Evolutionary conservation across 35 echinoderm and acorn worm genomes (phyloP), one percentile per base, ranked within the genome.

Genomic region (Apostichopus parvimensis): DNA sequence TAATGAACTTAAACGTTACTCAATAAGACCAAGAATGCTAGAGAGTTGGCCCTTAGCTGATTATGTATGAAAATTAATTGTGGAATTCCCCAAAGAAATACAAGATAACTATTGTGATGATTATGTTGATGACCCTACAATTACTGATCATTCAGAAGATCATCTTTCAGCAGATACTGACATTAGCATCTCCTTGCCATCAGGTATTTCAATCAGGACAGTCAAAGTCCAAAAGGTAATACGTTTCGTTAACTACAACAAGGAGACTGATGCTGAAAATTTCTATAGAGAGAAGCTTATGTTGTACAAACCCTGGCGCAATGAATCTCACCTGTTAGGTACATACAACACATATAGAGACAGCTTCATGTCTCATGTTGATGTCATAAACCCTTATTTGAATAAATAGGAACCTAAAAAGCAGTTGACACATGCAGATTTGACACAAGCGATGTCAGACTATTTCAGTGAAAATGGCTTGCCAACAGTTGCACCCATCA

Each of bases 11-110:
- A 61, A n/a, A 12, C 11, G 79, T 28, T 84, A 92, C 60, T 6
- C 17, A 24, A 14, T 9, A 7, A 60, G 72, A 54, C 73, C 52
- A 8, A 91, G 53, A 80, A 14, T 45, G 5, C 52, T 91, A 15
- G 9, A 82, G 25, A 79, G 82, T 25, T 91, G 89, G 73, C 82
- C 75, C n/a, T 53, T 91, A 34, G 90, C 90, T 25, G 90, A 80
- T 22, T 91, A 78, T 82, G 34, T 82, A 5, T 57, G 77, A 62
- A 91, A 91, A 23, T 22, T 91, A n/a, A 6, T 28, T 13, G 57
- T 92, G 5, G 15, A 2, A 24, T 84, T 28, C 78, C 24, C 91
- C 56, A 59, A 1, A 82, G 12, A 92, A 85, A 82, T 53, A 57
- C 4, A 5, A 54, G 90, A 92, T 57, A 1, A 5, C 4, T 80